Conservation (phyloP, 2,797 vertebrate genomes). For the Pipistrellus kuhlii region DNA sequence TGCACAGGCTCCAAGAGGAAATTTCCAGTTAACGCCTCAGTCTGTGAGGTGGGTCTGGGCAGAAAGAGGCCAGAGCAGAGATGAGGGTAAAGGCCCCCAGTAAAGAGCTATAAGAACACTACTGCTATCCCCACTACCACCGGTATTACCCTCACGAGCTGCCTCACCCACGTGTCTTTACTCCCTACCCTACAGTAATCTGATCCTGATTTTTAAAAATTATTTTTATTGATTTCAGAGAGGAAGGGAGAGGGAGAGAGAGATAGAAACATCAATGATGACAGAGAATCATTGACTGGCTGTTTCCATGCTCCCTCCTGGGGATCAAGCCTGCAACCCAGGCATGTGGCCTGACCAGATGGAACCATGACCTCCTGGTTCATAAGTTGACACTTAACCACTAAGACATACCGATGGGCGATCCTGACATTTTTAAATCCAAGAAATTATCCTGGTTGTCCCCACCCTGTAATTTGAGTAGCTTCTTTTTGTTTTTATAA, state of each 20-base stretch:
- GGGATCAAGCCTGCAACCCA: too few species aligned
- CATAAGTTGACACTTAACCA: too few species aligned
- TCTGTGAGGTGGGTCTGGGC: neutral
- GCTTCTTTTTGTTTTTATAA: conserved; percentile 22
- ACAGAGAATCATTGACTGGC: too few species aligned
- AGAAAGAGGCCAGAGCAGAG: neutral
- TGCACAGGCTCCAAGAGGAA: neutral
- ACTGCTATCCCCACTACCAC: neutral
- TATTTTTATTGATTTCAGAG: too few species aligned
- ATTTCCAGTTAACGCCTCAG: neutral
- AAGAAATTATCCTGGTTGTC: neutral
- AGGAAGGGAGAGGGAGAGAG: too few species aligned
- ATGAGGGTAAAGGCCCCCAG: neutral
- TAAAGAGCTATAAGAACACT: neutral
- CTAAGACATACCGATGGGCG: too few species aligned
- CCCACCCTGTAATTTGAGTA: neutral
- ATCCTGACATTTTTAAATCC: neutral
- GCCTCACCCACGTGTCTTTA: neutral
- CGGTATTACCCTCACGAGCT: neutral
- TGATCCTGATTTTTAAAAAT: neutral
- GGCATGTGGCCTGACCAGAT: too few species aligned
- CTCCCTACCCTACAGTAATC: neutral
- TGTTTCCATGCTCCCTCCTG: too few species aligned
- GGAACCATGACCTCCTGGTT: too few species aligned
- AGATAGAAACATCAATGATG: too few species aligned